Base-by-base conservation (phyloP, 2,797 vertebrate species). In the Coracias cyanogaster region DNA sequence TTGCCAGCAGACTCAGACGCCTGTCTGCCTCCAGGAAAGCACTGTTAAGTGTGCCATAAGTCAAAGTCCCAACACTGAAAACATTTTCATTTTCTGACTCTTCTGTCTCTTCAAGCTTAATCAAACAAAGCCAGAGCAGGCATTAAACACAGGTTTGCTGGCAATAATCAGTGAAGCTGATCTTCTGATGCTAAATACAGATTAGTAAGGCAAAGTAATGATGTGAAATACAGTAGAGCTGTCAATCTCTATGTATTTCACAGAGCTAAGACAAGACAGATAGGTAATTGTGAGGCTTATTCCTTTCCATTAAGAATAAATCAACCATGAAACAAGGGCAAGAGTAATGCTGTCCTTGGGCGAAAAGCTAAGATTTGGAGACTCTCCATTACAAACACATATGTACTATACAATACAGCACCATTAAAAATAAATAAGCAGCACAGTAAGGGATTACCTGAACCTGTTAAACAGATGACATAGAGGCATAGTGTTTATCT, bases 301-400 rank as follows among this genome's bases (percentile, higher is more conserved):
- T 90, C 62, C 81, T 85, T 96, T 92, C 93, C 80, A 96, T 94
- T 94, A 97, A 74, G 51, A 86, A 91, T 87, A 96, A 91, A 86
- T 92, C 92, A 95, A 54, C 86, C 86, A n/a, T 66, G 60, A 96
- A 91, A 91, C n/a, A 89, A 91, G 74, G 86, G 91, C 58, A 94
- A 86, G 73, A 92, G 64, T 70, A 95, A 89, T 65, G 69, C 74
- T 86, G 79, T 86, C 85, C 91, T 85, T 91, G 62, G 57, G 90
- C 6, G 1, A 93, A 89, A 94, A 66, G 43, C 87, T 83, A 70
- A 78, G 64, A 85, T 93, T 90, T 82, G 74, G 57, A 93, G 90
- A 70, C 71, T 31, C 29, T 87, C 81, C 0, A 3, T 88, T 91
- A 73, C 77, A 78, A 67, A 69, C 31, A 76, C 77, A 81, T 52